Percentiles rank a stretch among this genome's conserved stretches.
These are phyloP conservation scores for Nephrotoma guestfalica DNA, from an alignment of 2,888 invertebrate genomes.

Conservation along the genomic window DNA sequence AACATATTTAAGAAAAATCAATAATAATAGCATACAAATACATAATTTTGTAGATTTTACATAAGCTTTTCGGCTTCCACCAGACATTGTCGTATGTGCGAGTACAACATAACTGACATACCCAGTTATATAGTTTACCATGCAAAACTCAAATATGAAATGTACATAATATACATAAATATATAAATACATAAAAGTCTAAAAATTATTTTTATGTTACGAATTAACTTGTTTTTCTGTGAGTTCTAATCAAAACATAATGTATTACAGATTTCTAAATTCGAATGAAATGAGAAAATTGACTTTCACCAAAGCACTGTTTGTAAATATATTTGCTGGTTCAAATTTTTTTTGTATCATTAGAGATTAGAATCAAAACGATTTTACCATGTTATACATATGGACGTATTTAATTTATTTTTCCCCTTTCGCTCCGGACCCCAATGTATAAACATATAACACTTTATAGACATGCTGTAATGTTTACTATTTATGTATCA, in stretches of 20 bases:
- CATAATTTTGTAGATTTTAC: background rate
- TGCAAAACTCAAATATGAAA: background rate
- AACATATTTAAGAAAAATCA: background rate
- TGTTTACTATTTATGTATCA: too few species aligned
- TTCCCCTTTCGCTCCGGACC: background rate
- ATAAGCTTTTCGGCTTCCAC: background rate
- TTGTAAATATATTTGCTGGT: background rate
- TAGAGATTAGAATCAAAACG: background rate
- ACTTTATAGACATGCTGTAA: background rate
- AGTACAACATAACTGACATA: too few species aligned
- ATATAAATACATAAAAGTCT: background rate
- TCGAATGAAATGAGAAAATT: background rate
- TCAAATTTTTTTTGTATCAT: background rate
- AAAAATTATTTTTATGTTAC: background rate
- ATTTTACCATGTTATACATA: background rate
- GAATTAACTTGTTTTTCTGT: background rate
- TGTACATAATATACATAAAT: background rate
- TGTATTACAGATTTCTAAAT: background rate
- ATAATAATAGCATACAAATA: background rate
- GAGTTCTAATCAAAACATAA: background rate
- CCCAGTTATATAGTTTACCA: background rate
- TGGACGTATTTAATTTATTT: background rate
- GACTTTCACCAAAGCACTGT: background rate
- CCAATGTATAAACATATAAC: background rate
- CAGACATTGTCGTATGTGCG: background rate